These are phyloP conservation scores for Noctilio leporinus DNA, from an alignment of 2,113 vertebrate genomes.

Conservation along the genomic window DNA sequence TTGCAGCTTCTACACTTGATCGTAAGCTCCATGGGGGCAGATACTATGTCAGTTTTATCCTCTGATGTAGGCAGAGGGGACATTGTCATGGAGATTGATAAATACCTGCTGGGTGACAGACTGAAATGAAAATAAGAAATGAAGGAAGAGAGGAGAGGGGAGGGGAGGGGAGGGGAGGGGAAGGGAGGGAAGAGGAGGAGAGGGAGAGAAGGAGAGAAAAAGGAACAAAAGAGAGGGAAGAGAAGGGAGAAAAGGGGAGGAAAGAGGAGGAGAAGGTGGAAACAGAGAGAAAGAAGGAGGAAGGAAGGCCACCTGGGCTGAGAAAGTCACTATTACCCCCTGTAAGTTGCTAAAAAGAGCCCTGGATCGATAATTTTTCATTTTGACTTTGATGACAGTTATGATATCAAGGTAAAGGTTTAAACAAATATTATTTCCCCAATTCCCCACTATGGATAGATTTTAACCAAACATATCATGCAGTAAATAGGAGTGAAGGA, in stretches of 20 bases:
- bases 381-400: background rate
- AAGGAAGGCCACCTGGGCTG: too few relatives aligned
- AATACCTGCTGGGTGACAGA: too few relatives aligned
- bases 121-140: too few relatives aligned
- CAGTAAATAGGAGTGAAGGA: background rate
- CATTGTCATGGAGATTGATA: too few relatives aligned
- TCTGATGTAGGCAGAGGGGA: too few relatives aligned
- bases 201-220: too few relatives aligned
- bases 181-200: background rate
- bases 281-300: background rate
- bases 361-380: too few relatives aligned
- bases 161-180: background rate
- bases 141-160: too few relatives aligned
- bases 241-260: too few relatives aligned
- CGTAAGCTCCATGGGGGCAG: rapidly evolving
- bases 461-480: background rate
- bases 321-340: background rate
- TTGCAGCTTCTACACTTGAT: background rate
- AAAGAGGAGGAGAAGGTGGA: too few relatives aligned
- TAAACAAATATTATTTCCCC: background rate
- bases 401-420: background rate
- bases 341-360: background rate
- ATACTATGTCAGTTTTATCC: too few relatives aligned
- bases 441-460: background rate
- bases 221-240: too few relatives aligned